Evolutionary conservation across 2,888 invertebrate species (phyloP), one percentile per base, ranked within the genome.

Genomic region (Baccha elongata): DNA sequence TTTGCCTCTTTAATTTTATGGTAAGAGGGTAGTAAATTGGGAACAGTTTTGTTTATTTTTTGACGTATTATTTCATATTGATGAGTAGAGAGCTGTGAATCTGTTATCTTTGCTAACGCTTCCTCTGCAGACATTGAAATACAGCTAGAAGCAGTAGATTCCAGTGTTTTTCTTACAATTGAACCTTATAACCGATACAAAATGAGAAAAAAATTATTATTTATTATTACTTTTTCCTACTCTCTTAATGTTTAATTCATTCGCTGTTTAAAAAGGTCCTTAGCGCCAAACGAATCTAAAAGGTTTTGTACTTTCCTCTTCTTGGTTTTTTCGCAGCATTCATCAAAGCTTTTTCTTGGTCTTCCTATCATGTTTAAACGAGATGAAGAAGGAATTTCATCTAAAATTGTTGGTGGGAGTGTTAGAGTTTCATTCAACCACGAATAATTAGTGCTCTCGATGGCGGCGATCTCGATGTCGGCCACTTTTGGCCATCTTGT

Each of bases 1-100:
- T 55, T 55, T 11, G 29, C 23, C 15, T 55, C 55, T 55, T 55
- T 68, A 37, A 55, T 68, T 55, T 68, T 55, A 17, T 55, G 5
- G n/a, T 50, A 50, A 8, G 15, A 50, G 2, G 29, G 26, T 1
- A 26, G n/a, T 50, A 50, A 4, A 15, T 50, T 50, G 2, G 13
- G 7, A 50, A 50, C 15, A 3, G 7, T 10, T 7, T 15, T 26
- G 1, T 50, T 26, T 8, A 26, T 15, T 50, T 50, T 50, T 13
- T 21, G 48, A 23, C 48, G 15, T 8, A 50, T 26, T 3, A 50
- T 29, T 3, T 50, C 26, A 11, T 50, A 50, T n/a, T 44, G 11
- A 44, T 44, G 19, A 6, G 10, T 3, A 10, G 19, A 19, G 10
- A 44, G 19, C 19, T 44, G 8, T 4, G 19, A 8, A 6, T 44